These are phyloP conservation scores for Steinernema carpocapsae DNA, from an alignment of 2,888 invertebrate species.

Conservation along the genomic window DNA sequence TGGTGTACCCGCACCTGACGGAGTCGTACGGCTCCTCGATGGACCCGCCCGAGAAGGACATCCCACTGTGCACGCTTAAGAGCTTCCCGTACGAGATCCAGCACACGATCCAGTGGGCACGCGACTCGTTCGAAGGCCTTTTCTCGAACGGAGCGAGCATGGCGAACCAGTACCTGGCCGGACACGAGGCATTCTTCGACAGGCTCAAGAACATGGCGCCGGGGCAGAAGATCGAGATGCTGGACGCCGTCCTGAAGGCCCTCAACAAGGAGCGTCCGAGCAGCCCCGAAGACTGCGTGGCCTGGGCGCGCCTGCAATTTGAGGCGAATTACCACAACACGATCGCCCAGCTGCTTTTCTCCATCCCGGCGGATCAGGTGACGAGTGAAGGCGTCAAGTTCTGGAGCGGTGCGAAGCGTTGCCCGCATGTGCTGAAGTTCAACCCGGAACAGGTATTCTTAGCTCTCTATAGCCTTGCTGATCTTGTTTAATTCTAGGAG, in stretches of 20 bases:
- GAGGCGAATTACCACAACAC: constrained; percentile 92
- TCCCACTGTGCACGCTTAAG: constrained; percentile 95
- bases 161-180: constrained; percentile 70
- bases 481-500: constrained; percentile 57
- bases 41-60: constrained; percentile 97
- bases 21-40: constrained; percentile 94
- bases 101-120: constrained; percentile 72
- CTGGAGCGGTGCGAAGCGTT: constrained; percentile 97
- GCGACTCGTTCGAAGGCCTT: constrained; percentile 82
- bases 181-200: constrained; percentile 62
- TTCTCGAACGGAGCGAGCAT: constrained; percentile 82
- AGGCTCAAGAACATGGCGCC: constrained; percentile 59
- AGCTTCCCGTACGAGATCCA: constrained; percentile 97
- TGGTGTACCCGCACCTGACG: constrained; percentile 89
- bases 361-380: constrained; percentile 89
- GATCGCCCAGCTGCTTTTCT: constrained; percentile 91
- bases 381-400: constrained; percentile 79
- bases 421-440: constrained; percentile 81
- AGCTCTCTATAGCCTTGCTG: not conserved
- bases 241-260: constrained; percentile 77
- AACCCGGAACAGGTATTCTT: constrained; percentile 62
- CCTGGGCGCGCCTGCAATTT: constrained; percentile 79
- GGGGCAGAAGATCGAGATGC: constrained; percentile 55
- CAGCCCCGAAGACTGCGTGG: constrained; percentile 82
- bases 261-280: constrained; percentile 85